Percentiles rank a stretch among this genome's conserved stretches.
phyloP scores from a whole-genome alignment of 2,888 invertebrate species.

The Patella caerulea region DNA sequence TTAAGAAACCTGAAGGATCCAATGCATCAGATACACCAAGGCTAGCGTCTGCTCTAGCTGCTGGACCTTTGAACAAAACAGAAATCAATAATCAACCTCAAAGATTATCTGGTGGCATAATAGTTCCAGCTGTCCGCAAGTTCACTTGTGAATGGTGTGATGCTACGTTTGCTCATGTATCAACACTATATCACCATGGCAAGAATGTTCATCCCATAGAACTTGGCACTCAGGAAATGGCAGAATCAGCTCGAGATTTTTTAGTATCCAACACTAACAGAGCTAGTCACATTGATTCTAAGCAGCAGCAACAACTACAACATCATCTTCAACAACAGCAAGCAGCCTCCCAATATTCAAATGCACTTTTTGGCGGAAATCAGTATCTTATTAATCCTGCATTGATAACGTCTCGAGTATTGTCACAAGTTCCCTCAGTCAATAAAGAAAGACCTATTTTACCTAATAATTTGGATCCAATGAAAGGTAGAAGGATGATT shows the following conservation, averaged over 20 bases:
- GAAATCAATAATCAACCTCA: constrained; percentile 10
- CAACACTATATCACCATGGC: constrained; percentile 63
- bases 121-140: constrained; percentile 12
- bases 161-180: constrained; percentile 57
- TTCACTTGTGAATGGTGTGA: constrained; percentile 65
- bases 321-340: constrained; percentile 15
- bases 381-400: background rate
- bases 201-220: constrained; percentile 57
- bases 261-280: constrained; percentile 20
- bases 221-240: constrained; percentile 55
- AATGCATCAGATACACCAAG: constrained; percentile 28
- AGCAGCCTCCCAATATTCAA: no score
- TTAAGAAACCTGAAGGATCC: constrained; percentile 28
- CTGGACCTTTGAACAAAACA: constrained; percentile 20
- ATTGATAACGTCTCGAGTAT: background rate
- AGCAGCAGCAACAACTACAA: constrained; percentile 25
- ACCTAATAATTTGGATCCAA: constrained; percentile 7
- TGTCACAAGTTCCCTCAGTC: constrained; percentile 2
- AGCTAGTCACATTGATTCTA: constrained; percentile 32
- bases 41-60: constrained; percentile 17
- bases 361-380: background rate
- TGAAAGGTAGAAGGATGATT: constrained; percentile 49
- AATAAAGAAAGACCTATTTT: constrained; percentile 1
- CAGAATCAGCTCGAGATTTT: constrained; percentile 19
- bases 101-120: background rate